Evolutionary conservation across 1,140 invertebrate species (phyloP), one percentile per base, ranked within the genome.

Genomic region (Bombus superbus): DNA sequence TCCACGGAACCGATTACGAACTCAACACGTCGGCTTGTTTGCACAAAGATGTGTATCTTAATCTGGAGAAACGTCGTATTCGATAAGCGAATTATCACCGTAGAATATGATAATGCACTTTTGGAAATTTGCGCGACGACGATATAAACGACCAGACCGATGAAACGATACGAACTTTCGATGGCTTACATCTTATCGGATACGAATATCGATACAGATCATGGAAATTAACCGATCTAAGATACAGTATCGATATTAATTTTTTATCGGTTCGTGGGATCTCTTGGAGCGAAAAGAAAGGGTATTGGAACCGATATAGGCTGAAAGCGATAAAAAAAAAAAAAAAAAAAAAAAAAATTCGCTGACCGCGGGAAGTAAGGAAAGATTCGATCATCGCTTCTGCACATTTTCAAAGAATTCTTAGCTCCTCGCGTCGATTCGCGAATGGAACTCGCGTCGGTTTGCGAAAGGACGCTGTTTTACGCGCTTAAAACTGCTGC

Each of bases 241-340:
- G 81, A 82, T 66, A 82, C 22, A 2, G 2, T 75, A 66, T 66
- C 59, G 71, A 22, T 62, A 47, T 35, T 40, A 28, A 35, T 59
- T 53, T 18, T 28, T 76, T 76, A 76, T 59, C 74, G 74, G 5
- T 22, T 59, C 38, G 40, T 4, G 3, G 15, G 1, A 44, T 44
- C 9, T 25, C 28, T 40, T 3, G 32, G 1, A 10, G 28, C 6
- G n/a, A 59, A 35, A 57, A 38, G 13, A 8, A 35, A 38, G 47
- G 47, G 47, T 42, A 71, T 71, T 32, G 32, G 32, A 32, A 32
- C 32, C 32, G 32, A 32, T 32, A 32, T 32, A 32, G 32, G 32
- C 32, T 32, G 32, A 32, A 32, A 32, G 32, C 32, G 32, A 32
- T 32, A 32, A 32, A 32, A 32, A 32, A 32, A 32, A 32, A 32